A percentile compares a stretch with the other conserved stretches of the same genome.
phyloP scores from a whole-genome alignment of 2,888 invertebrate species.

The Pherbina coryleti region DNA sequence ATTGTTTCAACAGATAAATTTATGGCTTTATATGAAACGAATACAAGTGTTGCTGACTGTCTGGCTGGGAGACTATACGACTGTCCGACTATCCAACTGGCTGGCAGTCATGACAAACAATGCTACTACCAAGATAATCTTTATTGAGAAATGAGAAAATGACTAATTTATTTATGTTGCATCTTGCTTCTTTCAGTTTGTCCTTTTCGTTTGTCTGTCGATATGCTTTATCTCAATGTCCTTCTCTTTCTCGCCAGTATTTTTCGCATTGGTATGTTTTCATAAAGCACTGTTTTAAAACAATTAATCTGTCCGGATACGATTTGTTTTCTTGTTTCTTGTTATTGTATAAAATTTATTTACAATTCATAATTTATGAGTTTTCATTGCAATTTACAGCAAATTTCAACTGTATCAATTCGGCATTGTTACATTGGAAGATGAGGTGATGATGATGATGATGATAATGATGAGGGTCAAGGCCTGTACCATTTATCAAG shows the following conservation, averaged over 20 bases:
- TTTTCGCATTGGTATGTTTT: neutral
- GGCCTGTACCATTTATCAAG: too few relatives aligned
- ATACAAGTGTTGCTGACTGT: neutral
- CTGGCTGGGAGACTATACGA: neutral
- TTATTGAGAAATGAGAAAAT: neutral
- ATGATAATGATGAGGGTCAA: too few relatives aligned
- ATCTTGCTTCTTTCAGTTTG: neutral
- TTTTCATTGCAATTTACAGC: neutral
- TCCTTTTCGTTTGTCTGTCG: neutral
- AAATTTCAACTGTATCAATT: neutral
- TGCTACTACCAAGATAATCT: neutral
- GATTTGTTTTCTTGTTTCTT: neutral
- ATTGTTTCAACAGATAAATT: constrained; percentile 13
- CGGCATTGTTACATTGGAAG: too few relatives aligned
- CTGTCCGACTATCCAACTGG: neutral
- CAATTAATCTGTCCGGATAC: constrained; percentile 6
- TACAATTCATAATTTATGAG: neutral
- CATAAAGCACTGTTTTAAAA: constrained; percentile 9
- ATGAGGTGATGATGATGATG: too few relatives aligned
- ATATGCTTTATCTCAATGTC: too few relatives aligned
- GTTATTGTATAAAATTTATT: constrained; percentile 1
- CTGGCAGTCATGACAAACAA: neutral
- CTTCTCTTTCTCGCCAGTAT: neutral
- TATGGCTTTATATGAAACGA: neutral
- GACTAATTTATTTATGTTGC: constrained; percentile 1